phyloP scores from a whole-genome alignment of 1,140 invertebrate genomes.

The Drosophila lacteicornis region DNA sequence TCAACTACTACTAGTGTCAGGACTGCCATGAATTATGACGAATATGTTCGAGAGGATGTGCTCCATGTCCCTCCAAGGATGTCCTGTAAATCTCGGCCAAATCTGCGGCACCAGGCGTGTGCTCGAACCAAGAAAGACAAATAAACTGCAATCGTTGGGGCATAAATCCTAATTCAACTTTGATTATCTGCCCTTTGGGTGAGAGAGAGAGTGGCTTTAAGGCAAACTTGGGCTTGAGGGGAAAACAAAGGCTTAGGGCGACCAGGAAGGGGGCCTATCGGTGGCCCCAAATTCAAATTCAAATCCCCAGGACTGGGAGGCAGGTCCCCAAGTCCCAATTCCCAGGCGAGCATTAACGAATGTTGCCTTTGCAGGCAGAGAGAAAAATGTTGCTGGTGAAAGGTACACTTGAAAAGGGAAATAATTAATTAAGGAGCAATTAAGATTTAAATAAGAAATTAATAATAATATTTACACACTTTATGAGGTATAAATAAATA shows the following conservation, averaged over 20 bases:
- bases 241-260: slow-evolving; percentile 29
- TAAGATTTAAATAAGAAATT: too few species aligned
- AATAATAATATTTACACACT: too few species aligned
- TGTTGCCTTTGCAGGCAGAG: slow-evolving; percentile 12
- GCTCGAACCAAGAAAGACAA: slow-evolving; percentile 33
- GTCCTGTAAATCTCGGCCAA: slow-evolving; percentile 67
- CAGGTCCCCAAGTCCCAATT: slow-evolving; percentile 40
- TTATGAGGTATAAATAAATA: too few species aligned
- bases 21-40: slow-evolving; percentile 66
- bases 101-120: slow-evolving; percentile 23
- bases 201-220: slow-evolving; percentile 14
- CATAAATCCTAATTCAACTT: slow-evolving; percentile 64
- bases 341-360: slow-evolving; percentile 49
- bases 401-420: too few species aligned
- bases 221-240: slow-evolving; percentile 10
- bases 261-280: not conserved
- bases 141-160: slow-evolving; percentile 50
- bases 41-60: slow-evolving; percentile 49
- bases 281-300: slow-evolving; percentile 9
- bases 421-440: not conserved
- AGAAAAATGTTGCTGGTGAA: not conserved
- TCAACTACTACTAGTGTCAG: slow-evolving; percentile 55
- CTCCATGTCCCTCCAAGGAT: slow-evolving; percentile 4
- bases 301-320: slow-evolving; percentile 4
- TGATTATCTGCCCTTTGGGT: slow-evolving; percentile 58